A percentile compares a stretch with the other conserved stretches of the same genome.
Evolutionary conservation across 2,888 invertebrate genomes (phyloP).

Genomic region (Nesidiocoris tenuis): DNA sequence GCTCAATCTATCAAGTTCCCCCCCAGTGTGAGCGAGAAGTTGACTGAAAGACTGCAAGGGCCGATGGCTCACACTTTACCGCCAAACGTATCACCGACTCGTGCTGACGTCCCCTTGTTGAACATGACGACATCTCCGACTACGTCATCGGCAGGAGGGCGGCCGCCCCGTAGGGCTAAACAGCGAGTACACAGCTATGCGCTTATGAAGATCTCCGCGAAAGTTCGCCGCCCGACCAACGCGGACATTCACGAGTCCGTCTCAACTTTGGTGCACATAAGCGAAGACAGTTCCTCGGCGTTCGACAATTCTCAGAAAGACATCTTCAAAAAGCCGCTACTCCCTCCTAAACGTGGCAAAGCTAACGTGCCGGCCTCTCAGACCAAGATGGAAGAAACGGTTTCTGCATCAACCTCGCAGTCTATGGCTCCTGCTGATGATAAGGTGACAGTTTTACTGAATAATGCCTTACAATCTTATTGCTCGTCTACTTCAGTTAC

Average conservation of each 20-base stretch:
- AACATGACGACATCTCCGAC: no score
- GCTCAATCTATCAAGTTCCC: no score
- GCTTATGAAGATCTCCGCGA: background rate
- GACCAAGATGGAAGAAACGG: background rate
- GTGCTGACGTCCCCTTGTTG: no score
- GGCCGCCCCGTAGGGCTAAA: background rate
- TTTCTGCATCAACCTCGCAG: no score
- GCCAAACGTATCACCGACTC: no score
- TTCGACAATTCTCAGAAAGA: background rate
- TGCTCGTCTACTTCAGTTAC: no score
- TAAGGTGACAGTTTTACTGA: no score
- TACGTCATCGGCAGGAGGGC: background rate
- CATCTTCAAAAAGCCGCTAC: background rate
- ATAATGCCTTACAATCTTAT: no score
- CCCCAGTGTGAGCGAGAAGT: no score
- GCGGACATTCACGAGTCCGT: background rate
- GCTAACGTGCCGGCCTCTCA: background rate
- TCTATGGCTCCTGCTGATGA: no score
- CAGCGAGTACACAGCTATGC: background rate
- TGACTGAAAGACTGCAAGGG: no score
- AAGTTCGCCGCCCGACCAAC: background rate
- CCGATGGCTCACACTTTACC: no score
- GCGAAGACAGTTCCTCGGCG: background rate
- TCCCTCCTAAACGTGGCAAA: background rate
- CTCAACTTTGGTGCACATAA: background rate